These are phyloP conservation scores for Drosophila watanabei DNA, from an alignment of 1,140 invertebrate species.

Conservation along the genomic window DNA sequence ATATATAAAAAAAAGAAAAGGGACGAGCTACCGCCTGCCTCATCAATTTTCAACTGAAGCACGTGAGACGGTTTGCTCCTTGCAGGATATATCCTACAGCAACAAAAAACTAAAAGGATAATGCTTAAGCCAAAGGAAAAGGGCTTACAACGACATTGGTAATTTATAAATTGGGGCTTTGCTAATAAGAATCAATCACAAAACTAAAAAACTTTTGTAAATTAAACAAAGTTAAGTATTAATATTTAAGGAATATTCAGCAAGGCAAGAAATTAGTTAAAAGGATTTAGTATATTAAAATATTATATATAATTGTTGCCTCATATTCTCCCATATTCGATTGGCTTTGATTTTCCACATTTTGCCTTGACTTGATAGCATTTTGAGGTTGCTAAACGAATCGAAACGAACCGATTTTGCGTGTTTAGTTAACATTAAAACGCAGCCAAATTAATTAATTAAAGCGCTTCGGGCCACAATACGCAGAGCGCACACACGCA, in stretches of 20 bases:
- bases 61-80: slow-evolving; percentile 30
- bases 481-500: slow-evolving; percentile 1
- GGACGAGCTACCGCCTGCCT: slow-evolving; percentile 30
- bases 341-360: slow-evolving; percentile 37
- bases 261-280: not conserved
- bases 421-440: slow-evolving; percentile 70
- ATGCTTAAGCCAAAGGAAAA: not conserved
- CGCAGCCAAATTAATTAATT: slow-evolving; percentile 79
- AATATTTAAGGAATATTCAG: too few relatives aligned
- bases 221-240: not conserved
- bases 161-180: slow-evolving; percentile 8
- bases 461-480: slow-evolving; percentile 62
- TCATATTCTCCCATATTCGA: not conserved
- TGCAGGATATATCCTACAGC: not conserved
- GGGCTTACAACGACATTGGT: not conserved
- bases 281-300: not conserved
- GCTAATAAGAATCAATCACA: not conserved
- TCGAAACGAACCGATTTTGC: slow-evolving; percentile 49
- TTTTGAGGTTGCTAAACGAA: slow-evolving; percentile 25
- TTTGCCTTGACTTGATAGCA: slow-evolving; percentile 8
- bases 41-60: slow-evolving; percentile 62
- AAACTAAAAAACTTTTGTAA: not conserved
- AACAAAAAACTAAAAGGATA: not conserved
- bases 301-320: not conserved
- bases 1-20: not conserved